Base-by-base conservation (phyloP, 2,797 vertebrate genomes). In the Myotis pilosus region DNA sequence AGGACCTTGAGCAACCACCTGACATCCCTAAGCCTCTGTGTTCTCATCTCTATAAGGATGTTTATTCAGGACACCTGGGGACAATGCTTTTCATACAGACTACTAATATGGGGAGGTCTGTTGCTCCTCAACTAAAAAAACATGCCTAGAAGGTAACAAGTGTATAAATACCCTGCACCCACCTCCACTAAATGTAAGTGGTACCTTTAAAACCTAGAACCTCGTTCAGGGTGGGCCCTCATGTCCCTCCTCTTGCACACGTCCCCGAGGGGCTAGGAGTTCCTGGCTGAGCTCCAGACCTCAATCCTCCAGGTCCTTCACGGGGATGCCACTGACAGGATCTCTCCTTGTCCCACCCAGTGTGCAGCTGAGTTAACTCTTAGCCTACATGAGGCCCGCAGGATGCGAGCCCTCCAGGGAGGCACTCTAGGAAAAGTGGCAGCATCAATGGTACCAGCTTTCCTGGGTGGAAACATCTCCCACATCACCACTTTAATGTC, bases 361-460 rank as follows among this genome's bases (percentile, higher is more conserved):
- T 2, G 28, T 82, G 30, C 44, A 33, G 41, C 19, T 22, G 28
- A 47, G 30, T 82, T 33, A 15, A 9, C 30, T 0, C 6, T 33
- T 22, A 15, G 23, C 12, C 41, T 33, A 5, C 1, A 1, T 1
- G 41, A 49, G 30, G 28, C 30, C 30, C 5, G 8, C 41, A 22
- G 80, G 30, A 16, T 82, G 60, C 7, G 3, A 8, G 30, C 57
- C 30, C 6, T 82, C 38, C 38, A 33, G 38, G 53, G 10, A 64
- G 28, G 57, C 41, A n/a, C 19, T 1, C 17, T 23, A 19, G 7
- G 8, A 3, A 41, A 3, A 30, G 19, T 47, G 6, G 2, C 4
- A 0, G 28, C 1, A 0, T 23, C 19, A 4, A 33, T 13, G 7
- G 6, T 12, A 2, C 57, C 30, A 64, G 41, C 41, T 13, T 16